phyloP scores from a whole-genome alignment of 1,140 invertebrate species.

The Drosophila triauraria region DNA sequence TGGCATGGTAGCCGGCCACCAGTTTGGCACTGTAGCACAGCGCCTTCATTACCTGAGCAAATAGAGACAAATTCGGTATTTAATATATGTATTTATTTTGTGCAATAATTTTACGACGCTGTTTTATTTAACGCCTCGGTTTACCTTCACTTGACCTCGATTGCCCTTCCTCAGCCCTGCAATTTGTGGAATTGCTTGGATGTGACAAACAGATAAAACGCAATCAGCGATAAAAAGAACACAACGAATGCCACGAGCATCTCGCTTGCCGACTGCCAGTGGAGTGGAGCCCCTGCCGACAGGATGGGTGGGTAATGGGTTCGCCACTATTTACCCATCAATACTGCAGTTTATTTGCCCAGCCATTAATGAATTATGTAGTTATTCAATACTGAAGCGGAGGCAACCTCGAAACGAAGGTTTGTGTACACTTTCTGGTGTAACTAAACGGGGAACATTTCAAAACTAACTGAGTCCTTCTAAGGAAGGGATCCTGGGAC shows the following conservation, averaged over 20 bases:
- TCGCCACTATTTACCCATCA: slow-evolving; percentile 35
- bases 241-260: slow-evolving; percentile 64
- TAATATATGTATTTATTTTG: not conserved
- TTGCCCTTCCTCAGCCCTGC: slow-evolving; percentile 46
- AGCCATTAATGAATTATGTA: slow-evolving; percentile 33
- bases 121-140: slow-evolving; percentile 11
- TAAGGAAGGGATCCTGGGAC: too few relatives aligned
- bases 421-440: not conserved
- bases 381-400: slow-evolving; percentile 2
- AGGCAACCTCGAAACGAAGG: not conserved
- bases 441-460: too few relatives aligned
- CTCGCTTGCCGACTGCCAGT: slow-evolving; percentile 19
- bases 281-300: slow-evolving; percentile 11
- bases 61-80: slow-evolving; percentile 3
- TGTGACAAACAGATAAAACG: slow-evolving; percentile 72
- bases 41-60: slow-evolving; percentile 87
- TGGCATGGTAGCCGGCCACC: slow-evolving; percentile 86
- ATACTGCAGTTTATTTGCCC: slow-evolving; percentile 44
- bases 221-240: slow-evolving; percentile 66
- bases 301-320: not conserved
- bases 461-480: too few relatives aligned
- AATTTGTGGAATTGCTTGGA: slow-evolving; percentile 71
- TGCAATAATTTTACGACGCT: slow-evolving; percentile 1
- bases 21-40: slow-evolving; percentile 89
- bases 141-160: slow-evolving; percentile 50